These are phyloP conservation scores for Triplophysa tibetana DNA, from an alignment of 2,113 vertebrate genomes.

Conservation along the genomic window DNA sequence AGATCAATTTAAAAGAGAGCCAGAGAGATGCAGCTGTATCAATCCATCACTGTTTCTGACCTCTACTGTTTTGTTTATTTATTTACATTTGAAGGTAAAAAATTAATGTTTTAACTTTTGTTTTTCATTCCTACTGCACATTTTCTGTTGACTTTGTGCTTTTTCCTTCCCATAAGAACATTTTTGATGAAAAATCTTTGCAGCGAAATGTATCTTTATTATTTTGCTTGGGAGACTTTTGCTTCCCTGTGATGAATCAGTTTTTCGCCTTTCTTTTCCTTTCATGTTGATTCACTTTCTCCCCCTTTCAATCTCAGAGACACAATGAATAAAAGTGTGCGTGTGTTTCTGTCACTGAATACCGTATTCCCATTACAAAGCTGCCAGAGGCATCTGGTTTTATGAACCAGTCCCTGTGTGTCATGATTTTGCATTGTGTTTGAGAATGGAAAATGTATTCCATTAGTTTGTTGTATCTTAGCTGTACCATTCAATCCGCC, in stretches of 20 bases:
- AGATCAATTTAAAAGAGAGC: constrained; percentile 4
- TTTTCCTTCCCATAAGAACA: background rate
- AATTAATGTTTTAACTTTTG: background rate
- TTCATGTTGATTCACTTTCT: constrained; percentile 29
- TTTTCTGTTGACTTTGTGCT: background rate
- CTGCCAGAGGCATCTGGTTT: constrained; percentile 10
- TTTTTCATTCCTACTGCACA: background rate
- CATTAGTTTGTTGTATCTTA: background rate
- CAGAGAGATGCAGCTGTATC: background rate
- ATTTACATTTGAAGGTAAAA: background rate
- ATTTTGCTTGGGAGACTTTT: background rate
- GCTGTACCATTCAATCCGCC: no score
- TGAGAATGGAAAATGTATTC: background rate
- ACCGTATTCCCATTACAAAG: constrained; percentile 28
- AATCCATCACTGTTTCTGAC: background rate
- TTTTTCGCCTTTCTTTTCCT: constrained; percentile 31
- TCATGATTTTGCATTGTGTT: background rate
- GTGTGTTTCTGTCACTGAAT: constrained; percentile 14
- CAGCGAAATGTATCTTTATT: background rate
- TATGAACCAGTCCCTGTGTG: background rate
- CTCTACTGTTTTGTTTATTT: background rate
- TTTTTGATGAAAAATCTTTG: background rate
- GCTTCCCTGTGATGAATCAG: background rate
- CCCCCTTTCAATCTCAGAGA: constrained; percentile 51
- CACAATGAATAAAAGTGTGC: constrained; percentile 21